phyloP scores from a whole-genome alignment of 2,797 vertebrate genomes.

The Neolamprologus multifasciatus region DNA sequence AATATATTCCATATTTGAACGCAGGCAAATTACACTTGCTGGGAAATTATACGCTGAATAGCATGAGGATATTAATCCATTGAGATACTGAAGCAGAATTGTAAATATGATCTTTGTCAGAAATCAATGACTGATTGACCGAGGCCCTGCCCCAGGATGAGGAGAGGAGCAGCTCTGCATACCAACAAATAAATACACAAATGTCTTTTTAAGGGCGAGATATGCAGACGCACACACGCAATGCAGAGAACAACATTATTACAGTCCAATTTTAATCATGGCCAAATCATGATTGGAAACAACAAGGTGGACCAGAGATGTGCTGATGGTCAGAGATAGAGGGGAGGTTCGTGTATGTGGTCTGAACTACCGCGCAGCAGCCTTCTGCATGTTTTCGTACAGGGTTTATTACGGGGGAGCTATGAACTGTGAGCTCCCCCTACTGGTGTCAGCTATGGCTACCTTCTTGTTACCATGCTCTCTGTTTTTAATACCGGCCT shows the following conservation, averaged over 20 bases:
- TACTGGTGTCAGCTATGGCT: conserved; percentile 68
- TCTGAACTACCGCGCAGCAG: conserved; percentile 39
- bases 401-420: background rate
- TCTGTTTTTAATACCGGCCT: background rate
- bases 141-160: background rate
- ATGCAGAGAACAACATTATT: background rate
- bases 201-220: background rate
- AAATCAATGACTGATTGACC: conserved; percentile 53
- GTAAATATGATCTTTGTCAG: conserved; percentile 52
- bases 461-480: background rate
- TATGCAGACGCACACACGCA: background rate
- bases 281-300: background rate
- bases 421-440: conserved; percentile 85
- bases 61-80: conserved; percentile 6
- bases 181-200: background rate
- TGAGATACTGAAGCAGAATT: conserved; percentile 34
- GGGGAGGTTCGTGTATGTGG: background rate
- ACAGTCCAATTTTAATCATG: background rate
- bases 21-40: background rate
- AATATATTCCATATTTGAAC: background rate
- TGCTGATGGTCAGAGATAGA: conserved; percentile 7
- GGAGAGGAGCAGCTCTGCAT: background rate
- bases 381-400: background rate
- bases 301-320: background rate
- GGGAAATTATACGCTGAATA: background rate